These are phyloP conservation scores for Dendrolimus pini DNA, from an alignment of 2,888 invertebrate species.

Conservation along the genomic window DNA sequence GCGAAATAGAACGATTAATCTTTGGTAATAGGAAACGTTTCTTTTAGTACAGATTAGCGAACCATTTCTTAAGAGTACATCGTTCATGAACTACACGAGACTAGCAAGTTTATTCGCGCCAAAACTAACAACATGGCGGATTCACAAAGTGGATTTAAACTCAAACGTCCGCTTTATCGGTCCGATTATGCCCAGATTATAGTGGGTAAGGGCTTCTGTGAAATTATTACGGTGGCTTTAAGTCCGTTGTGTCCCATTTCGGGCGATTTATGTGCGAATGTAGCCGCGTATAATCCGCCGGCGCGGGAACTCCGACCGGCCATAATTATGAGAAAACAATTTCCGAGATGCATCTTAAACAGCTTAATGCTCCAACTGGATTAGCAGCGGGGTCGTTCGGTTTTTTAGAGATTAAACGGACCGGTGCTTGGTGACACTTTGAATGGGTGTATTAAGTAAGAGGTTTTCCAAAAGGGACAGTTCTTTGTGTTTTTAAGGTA, in stretches of 20 bases:
- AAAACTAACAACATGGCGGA: constrained; percentile 56
- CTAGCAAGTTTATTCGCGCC: constrained; percentile 25
- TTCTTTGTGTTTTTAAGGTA: no score
- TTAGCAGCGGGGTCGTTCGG: constrained; percentile 44
- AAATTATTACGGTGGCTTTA: constrained; percentile 72
- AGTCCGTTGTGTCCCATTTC: constrained; percentile 72
- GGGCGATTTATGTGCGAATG: constrained; percentile 71
- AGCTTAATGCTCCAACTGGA: constrained; percentile 60
- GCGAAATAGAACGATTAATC: no score
- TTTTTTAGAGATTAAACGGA: constrained; percentile 30
- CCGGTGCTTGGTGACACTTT: constrained; percentile 17
- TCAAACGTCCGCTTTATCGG: constrained; percentile 69
- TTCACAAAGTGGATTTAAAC: constrained; percentile 59
- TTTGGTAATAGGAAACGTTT: no score
- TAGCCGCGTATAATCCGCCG: constrained; percentile 62
- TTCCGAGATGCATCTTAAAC: constrained; percentile 70
- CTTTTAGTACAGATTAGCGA: no score
- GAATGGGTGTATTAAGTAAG: constrained; percentile 12
- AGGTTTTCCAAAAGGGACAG: no score
- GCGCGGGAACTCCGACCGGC: constrained; percentile 41
- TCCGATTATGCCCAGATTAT: constrained; percentile 74
- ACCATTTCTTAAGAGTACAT: no score
- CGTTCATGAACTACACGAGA: no score
- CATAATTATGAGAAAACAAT: constrained; percentile 77
- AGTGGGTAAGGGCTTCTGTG: constrained; percentile 53